Percentiles rank a stretch among this genome's conserved stretches.
Conservation (phyloP, 2,888 invertebrate species). For the Luffia ferchaultella region DNA sequence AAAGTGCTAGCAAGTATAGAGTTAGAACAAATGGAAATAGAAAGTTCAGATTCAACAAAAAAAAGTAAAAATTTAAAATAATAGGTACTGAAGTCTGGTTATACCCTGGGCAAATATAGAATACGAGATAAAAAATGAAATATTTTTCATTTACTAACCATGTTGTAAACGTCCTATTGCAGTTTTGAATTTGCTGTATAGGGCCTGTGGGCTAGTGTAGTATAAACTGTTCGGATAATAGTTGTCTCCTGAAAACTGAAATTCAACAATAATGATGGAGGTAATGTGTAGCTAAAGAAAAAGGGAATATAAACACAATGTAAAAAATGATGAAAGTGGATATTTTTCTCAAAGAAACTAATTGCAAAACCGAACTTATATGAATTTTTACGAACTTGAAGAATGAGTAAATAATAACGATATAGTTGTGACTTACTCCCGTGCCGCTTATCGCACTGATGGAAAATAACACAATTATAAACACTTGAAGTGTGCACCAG, state of each 20-base stretch:
- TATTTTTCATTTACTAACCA: not conserved
- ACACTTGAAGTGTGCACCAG: not conserved
- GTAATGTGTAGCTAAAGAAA: not conserved
- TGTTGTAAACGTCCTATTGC: not conserved
- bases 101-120: too few species aligned
- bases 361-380: too few species aligned
- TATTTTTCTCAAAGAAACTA: too few species aligned
- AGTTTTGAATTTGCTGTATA: not conserved
- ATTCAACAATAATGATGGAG: not conserved
- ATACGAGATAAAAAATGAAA: not conserved
- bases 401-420: too few species aligned
- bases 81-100: too few species aligned
- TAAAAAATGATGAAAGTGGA: too few species aligned
- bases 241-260: not conserved
- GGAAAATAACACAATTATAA: not conserved
- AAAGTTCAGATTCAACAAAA: not conserved
- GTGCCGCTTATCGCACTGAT: not conserved
- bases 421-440: not conserved
- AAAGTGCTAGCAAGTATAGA: not conserved
- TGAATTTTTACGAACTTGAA: too few species aligned
- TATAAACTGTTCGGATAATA: not conserved
- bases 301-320: not conserved
- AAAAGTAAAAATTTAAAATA: not conserved
- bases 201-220: not conserved
- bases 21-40: not conserved